Base-by-base conservation (phyloP, 1,140 invertebrate genomes). In the Drosophila asahinai region DNA sequence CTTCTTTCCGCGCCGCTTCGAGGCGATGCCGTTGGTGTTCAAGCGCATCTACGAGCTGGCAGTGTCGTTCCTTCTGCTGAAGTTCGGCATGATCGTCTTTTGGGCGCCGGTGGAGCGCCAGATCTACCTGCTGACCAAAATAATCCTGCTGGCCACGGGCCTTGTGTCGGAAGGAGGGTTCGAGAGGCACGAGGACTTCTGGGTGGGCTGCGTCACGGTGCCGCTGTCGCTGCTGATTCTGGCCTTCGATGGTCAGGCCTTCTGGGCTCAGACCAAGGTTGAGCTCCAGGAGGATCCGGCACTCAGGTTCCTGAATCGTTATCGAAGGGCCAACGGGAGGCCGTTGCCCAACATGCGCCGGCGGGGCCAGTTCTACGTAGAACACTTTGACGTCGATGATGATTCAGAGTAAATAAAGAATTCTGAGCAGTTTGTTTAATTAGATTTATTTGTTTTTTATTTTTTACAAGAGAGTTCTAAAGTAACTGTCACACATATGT, bases 391-490 rank as follows among this genome's bases (percentile, higher is more conserved):
- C 2, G 19, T 22, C 19, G 19, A 22, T 22, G 19, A 22, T 3
- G 25, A 19, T 40, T 19, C 22, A 11, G 30, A 43, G 17, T 63
- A 62, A 70, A 36, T 61, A 70, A 77, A 65, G 3, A 2, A 12
- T 9, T 14, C 1, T 1, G 42, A 70, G 27, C 8, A 8, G 47
- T 42, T 36, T 22, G 30, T 86, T 80, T 54, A 79, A 79, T 79
- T 82, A 73, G 64, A 73, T 78, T 63, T 33, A 47, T 57, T 73
- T 64, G 27, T 52, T 62, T 68, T 83, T 83, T 58, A 47, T 83
- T 86, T 86, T 86, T 66, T 87, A 86, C 83, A 87, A 67, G 61
- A 76, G 74, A 87, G 79, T 76, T 80, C 71, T 80, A 83, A 86
- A 86, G 76, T 86, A 82, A 61, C 68, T 72, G 54, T 79, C 75